Percentiles rank a stretch among this genome's conserved stretches.
Evolutionary conservation across 2,888 invertebrate species (phyloP).

Genomic region (Meganola albula): DNA sequence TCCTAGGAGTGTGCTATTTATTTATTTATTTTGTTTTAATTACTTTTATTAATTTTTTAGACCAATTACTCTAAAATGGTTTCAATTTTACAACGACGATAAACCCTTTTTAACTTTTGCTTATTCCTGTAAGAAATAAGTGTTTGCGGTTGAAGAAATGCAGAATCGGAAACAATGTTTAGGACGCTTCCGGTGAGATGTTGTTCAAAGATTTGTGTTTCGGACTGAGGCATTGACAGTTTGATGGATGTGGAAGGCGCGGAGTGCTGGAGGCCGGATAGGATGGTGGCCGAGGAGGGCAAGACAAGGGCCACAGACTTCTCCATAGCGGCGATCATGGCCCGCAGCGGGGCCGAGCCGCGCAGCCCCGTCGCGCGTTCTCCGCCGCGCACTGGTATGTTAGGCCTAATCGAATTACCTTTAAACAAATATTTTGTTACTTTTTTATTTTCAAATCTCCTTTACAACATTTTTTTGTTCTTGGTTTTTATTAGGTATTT

Average conservation of each 20-base stretch:
- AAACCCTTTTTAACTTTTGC: too few relatives aligned
- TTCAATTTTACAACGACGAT: conserved; percentile 12
- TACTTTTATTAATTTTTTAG: conserved; percentile 1
- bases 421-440: too few relatives aligned
- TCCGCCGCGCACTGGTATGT: conserved; percentile 62
- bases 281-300: conserved; percentile 71
- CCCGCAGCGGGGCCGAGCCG: conserved; percentile 75
- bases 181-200: conserved; percentile 57
- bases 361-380: conserved; percentile 67
- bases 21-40: too few relatives aligned
- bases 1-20: too few relatives aligned
- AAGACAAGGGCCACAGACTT: conserved; percentile 90
- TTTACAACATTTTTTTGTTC: too few relatives aligned
- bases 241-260: conserved; percentile 72
- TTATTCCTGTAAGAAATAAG: too few relatives aligned
- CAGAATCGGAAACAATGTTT: conserved; percentile 45
- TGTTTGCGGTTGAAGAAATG: conserved; percentile 23
- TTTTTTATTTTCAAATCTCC: too few relatives aligned
- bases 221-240: conserved; percentile 44
- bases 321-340: conserved; percentile 97
- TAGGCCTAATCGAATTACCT: too few relatives aligned
- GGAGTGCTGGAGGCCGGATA: conserved; percentile 65
- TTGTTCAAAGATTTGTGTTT: conserved; percentile 33
- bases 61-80: conserved; percentile 14
- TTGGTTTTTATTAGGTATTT: too few relatives aligned